Conservation (phyloP, 1,140 invertebrate genomes). For the Belonocnema kinseyi region DNA sequence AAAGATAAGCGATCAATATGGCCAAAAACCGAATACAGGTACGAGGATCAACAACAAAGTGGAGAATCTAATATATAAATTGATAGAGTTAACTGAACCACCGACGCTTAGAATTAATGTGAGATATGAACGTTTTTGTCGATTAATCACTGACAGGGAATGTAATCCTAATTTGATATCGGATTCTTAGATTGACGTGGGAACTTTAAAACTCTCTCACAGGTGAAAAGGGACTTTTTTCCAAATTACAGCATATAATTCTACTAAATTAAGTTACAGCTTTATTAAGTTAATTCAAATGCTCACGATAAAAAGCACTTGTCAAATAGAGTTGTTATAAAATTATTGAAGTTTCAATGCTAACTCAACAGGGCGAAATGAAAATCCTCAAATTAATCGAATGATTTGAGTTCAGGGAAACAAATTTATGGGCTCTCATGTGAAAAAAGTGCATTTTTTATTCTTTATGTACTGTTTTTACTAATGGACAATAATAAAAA, state of each 20-base stretch:
- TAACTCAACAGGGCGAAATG: too few species aligned
- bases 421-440: too few species aligned
- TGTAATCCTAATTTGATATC: conserved; percentile 10
- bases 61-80: conserved; percentile 15
- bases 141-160: conserved; percentile 11
- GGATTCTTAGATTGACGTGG: conserved; percentile 7
- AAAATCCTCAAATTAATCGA: too few species aligned
- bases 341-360: too few species aligned
- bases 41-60: conserved; percentile 38
- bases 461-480: too few species aligned
- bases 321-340: too few species aligned
- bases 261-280: not conserved
- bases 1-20: conserved; percentile 44
- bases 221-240: not conserved
- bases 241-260: not conserved
- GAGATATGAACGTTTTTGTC: conserved; percentile 36
- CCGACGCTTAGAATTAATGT: conserved; percentile 19
- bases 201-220: not conserved
- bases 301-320: too few species aligned
- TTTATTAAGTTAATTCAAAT: too few species aligned
- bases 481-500: too few species aligned
- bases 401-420: too few species aligned
- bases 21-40: conserved; percentile 37
- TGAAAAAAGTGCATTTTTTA: too few species aligned
- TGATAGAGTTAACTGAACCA: conserved; percentile 36